These are phyloP conservation scores for Scotopteryx bipunctaria DNA, from an alignment of 2,888 invertebrate species.

Conservation along the genomic window DNA sequence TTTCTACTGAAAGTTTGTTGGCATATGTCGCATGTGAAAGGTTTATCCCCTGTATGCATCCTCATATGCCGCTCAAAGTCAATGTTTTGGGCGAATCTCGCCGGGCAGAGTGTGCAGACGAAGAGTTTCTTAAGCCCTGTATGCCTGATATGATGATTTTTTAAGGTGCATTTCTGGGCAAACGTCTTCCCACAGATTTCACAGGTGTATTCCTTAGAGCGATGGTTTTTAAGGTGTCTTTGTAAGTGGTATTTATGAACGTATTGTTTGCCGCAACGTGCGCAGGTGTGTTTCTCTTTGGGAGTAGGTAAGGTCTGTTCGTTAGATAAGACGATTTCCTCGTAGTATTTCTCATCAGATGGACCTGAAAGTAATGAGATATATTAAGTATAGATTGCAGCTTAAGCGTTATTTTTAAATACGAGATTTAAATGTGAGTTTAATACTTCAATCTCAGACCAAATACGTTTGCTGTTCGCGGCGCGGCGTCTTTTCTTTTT, in stretches of 20 bases:
- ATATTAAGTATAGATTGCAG: too few relatives aligned
- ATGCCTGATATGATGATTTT: neutral
- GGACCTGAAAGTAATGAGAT: neutral
- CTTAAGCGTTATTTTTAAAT: too few relatives aligned
- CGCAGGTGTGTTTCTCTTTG: neutral
- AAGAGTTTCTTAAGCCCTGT: neutral
- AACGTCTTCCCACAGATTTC: neutral
- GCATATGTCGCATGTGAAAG: neutral
- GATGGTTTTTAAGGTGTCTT: slow-evolving; percentile 46
- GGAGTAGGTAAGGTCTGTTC: too few relatives aligned
- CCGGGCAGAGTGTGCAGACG: neutral
- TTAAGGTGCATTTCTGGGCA: neutral
- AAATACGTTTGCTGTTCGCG: too few relatives aligned
- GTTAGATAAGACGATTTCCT: neutral
- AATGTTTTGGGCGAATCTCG: neutral
- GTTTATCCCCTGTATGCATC: neutral
- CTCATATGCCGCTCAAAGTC: neutral
- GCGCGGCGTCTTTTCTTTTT: too few relatives aligned
- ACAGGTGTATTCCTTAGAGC: neutral
- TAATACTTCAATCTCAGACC: too few relatives aligned
- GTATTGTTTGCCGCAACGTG: slow-evolving; percentile 5
- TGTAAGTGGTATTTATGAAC: slow-evolving; percentile 17
- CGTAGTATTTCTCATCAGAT: neutral
- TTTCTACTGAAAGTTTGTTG: neutral
- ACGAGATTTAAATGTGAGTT: too few relatives aligned